Conservation (phyloP, 2,797 vertebrate genomes). For the Anguilla pacifica region DNA sequence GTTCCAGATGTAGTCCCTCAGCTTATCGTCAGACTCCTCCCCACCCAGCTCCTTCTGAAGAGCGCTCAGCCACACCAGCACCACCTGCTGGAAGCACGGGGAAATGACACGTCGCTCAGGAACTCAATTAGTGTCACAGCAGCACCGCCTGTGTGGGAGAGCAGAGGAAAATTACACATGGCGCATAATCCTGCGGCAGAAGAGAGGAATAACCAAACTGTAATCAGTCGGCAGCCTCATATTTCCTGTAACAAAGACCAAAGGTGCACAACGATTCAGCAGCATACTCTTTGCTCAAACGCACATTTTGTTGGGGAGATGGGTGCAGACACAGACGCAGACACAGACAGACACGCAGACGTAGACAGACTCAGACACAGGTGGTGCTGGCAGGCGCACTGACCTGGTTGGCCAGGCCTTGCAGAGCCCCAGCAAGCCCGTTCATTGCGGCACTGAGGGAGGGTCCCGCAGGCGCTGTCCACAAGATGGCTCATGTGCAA, state of each 20-base stretch:
- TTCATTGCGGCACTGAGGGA: too few species aligned
- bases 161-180: not conserved
- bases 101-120: not conserved
- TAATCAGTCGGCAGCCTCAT: not conserved
- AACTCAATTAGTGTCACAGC: not conserved
- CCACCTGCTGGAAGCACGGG: constrained; percentile 74
- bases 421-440: too few species aligned
- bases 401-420: too few species aligned
- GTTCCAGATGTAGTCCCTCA: constrained; percentile 97
- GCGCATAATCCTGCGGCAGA: not conserved
- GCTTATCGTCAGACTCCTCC: constrained; percentile 89
- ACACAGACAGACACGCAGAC: too few species aligned
- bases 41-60: constrained; percentile 93
- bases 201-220: not conserved
- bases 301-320: too few species aligned
- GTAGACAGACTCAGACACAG: too few species aligned
- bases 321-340: too few species aligned
- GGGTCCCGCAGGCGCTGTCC: not conserved
- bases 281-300: not conserved
- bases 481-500: too few species aligned
- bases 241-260: not conserved
- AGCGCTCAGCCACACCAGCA: constrained; percentile 91
- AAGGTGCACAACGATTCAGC: not conserved
- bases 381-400: too few species aligned
- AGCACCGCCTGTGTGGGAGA: not conserved